Percentiles rank a stretch among this genome's conserved stretches.
Conservation (phyloP, 2,888 invertebrate genomes). For the Podabrus alpinus region DNA sequence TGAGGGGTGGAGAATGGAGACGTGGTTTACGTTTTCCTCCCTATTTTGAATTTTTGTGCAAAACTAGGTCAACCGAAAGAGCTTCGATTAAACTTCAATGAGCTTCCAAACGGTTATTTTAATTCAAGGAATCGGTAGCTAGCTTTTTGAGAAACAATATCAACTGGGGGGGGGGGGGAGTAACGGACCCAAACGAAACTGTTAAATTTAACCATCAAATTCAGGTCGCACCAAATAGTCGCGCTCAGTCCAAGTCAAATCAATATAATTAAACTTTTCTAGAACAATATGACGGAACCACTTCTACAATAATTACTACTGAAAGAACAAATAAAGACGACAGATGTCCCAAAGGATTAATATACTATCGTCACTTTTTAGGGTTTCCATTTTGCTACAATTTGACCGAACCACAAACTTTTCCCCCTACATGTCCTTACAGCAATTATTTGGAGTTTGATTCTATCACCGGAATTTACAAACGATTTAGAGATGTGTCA, state of each 20-base stretch:
- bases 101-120: too few relatives aligned
- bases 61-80: too few relatives aligned
- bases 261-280: neutral
- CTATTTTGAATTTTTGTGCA: too few relatives aligned
- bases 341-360: slow-evolving; percentile 14
- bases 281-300: neutral
- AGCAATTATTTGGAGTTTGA: slow-evolving; percentile 17
- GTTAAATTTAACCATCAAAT: too few relatives aligned
- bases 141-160: too few relatives aligned
- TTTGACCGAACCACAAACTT: slow-evolving; percentile 16
- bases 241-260: neutral
- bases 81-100: too few relatives aligned
- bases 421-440: slow-evolving; percentile 20
- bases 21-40: too few relatives aligned
- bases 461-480: slow-evolving; percentile 7
- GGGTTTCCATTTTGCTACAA: slow-evolving; percentile 19
- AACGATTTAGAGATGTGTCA: neutral
- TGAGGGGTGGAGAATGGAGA: too few relatives aligned
- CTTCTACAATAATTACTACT: too few relatives aligned
- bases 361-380: slow-evolving; percentile 1
- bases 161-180: too few relatives aligned
- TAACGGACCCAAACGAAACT: too few relatives aligned
- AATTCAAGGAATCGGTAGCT: too few relatives aligned
- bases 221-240: neutral
- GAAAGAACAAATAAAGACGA: neutral